Evolutionary conservation across 2,888 invertebrate genomes (phyloP).

Genomic region (Yponomeuta sedellus): DNA sequence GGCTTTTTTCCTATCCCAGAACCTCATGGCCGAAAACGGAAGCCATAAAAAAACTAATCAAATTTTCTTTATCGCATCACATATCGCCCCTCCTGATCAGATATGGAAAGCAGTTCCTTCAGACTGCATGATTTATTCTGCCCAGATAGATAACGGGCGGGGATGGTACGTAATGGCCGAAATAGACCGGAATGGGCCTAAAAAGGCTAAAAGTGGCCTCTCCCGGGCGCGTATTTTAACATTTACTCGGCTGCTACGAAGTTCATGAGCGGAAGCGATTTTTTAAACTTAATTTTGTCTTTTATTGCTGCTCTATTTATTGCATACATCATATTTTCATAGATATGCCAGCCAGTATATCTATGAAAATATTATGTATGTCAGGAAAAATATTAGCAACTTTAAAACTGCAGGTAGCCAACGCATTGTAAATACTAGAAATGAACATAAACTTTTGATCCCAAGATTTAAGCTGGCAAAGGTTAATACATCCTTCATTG

Average conservation of each 20-base stretch:
- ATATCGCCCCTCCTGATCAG: constrained; percentile 49
- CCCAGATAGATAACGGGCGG: constrained; percentile 57
- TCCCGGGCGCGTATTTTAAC: constrained; percentile 57
- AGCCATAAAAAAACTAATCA: not conserved
- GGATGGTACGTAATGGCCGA: constrained; percentile 59
- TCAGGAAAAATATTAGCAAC: too few relatives aligned
- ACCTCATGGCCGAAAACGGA: not conserved
- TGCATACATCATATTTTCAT: too few relatives aligned
- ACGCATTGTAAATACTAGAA: too few relatives aligned
- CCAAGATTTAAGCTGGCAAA: too few relatives aligned
- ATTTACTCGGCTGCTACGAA: constrained; percentile 36
- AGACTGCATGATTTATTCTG: constrained; percentile 64
- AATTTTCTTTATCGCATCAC: constrained; percentile 8
- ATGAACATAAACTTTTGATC: too few relatives aligned
- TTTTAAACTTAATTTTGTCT: not conserved
- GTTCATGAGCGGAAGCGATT: constrained; percentile 2
- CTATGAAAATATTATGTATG: too few relatives aligned
- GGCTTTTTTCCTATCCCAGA: too few relatives aligned
- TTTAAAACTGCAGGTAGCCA: too few relatives aligned
- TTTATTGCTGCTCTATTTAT: too few relatives aligned
- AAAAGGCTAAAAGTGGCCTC: constrained; percentile 44
- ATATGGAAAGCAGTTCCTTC: constrained; percentile 64
- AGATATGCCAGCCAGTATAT: too few relatives aligned
- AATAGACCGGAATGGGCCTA: constrained; percentile 48
- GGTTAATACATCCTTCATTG: too few relatives aligned